These are phyloP conservation scores for Scaptomyza caliginosa DNA, from an alignment of 2,888 invertebrate species.

Conservation along the genomic window DNA sequence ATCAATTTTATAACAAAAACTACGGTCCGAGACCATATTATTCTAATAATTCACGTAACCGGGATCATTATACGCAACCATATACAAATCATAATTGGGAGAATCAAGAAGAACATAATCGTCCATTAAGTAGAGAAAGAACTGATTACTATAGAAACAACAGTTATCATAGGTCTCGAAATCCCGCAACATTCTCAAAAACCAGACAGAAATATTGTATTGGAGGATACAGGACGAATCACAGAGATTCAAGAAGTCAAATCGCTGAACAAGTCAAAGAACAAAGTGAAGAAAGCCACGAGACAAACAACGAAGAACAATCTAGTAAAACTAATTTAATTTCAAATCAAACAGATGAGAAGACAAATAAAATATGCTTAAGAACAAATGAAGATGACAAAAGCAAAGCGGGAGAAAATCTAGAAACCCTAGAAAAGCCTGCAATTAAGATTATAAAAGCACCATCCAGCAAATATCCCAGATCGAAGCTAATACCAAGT, in stretches of 20 bases:
- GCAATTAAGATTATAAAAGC: not conserved
- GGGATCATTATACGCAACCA: constrained; percentile 10
- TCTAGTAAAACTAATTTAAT: not conserved
- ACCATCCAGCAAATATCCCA: not conserved
- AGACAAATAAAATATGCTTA: not conserved
- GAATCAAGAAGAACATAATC: constrained; percentile 2
- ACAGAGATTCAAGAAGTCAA: not conserved
- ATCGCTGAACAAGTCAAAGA: not conserved
- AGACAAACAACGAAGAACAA: not conserved
- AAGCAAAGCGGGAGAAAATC: not conserved
- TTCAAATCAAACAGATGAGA: not conserved
- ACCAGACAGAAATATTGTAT: not conserved
- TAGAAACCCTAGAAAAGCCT: not conserved
- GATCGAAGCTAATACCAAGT: not conserved
- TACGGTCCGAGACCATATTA: constrained; percentile 9
- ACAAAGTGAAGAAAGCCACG: not conserved
- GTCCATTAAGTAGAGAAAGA: constrained; percentile 4
- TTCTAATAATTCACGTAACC: constrained; percentile 5
- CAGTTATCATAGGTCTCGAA: not conserved
- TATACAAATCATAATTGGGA: constrained; percentile 4
- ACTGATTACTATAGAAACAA: constrained; percentile 14
- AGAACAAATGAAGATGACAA: not conserved
- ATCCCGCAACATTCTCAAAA: not conserved
- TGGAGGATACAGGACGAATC: not conserved
- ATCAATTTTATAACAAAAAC: constrained; percentile 22